Evolutionary conservation across 2,888 invertebrate genomes (phyloP), one percentile per base, ranked within the genome.

Genomic region (Barypeithes pellucidus): DNA sequence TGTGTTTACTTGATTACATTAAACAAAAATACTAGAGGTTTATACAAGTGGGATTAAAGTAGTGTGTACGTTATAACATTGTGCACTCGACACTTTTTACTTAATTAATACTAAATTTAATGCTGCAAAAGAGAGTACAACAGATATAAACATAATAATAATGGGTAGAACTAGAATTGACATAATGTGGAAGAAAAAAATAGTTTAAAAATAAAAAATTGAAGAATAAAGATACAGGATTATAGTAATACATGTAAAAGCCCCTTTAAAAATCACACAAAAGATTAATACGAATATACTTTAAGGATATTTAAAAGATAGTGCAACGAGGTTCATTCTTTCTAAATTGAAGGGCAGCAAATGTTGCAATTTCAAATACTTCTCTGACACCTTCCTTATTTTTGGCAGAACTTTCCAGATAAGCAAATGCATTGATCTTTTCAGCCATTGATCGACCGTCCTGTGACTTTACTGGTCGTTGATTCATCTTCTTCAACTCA

Each of bases 381-480:
- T 99, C 98, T 82, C 98, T 92, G 74, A 99, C 98, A 82, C 98
- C 99, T 86, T 99, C 98, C 92, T 99, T 99, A 88, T 97, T 98
- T 88, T 99, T 99, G 84, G 99, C 99, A 65, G 98, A 99, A 89
- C 99, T 99, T 89, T 99, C 99, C 84, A 99, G 91, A 89, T 99
- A 99, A 78, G 96, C 96, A 86, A 96, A 98, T 77, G 99, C 98
- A 87, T 96, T 97, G 80, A 99, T 98, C 89, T 98, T 98, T 85
- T 98, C 97, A 68, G 98, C 98, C 97, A 99, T 98, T 76, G 95
- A 94, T 81, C 96, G 92, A 75, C 98, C 99, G 86, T 99, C 98
- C 85, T 99, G 98, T 67, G 96, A 94, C 87, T 95, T 96, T 57
- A 99, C 98, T 68, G 98, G 98, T 88, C 98, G 97, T 87, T 99